phyloP scores from a whole-genome alignment of 2,888 invertebrate genomes.

The Luperina testacea region DNA sequence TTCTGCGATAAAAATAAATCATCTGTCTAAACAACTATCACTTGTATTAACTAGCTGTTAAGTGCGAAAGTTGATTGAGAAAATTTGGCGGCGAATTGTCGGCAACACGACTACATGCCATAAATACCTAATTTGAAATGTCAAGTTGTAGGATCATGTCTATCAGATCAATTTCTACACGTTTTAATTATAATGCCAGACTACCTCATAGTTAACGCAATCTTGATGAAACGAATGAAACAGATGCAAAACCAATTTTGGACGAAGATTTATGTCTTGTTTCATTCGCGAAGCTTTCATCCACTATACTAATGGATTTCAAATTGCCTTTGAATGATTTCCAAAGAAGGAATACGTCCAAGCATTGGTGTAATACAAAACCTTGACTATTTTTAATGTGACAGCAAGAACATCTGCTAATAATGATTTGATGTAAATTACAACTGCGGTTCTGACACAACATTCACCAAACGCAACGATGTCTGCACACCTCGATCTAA shows the following conservation, averaged over 20 bases:
- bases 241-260: slow-evolving; percentile 13
- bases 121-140: slow-evolving; percentile 34
- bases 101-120: slow-evolving; percentile 5
- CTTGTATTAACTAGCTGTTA: slow-evolving; percentile 14
- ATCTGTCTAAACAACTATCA: slow-evolving; percentile 19
- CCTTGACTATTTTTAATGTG: not conserved
- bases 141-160: slow-evolving; percentile 9
- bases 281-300: not conserved
- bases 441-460: not conserved
- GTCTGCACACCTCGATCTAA: slow-evolving; percentile 2
- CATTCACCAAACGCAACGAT: not conserved
- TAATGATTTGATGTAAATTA: not conserved
- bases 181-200: slow-evolving; percentile 12
- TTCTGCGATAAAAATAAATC: slow-evolving; percentile 31
- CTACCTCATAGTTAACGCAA: slow-evolving; percentile 2
- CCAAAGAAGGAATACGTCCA: not conserved
- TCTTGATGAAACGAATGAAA: slow-evolving; percentile 1
- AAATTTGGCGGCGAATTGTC: not conserved
- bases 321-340: not conserved
- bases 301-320: not conserved
- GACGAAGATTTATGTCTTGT: not conserved
- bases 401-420: not conserved
- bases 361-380: not conserved
- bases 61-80: slow-evolving; percentile 30
- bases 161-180: slow-evolving; percentile 7